Evolutionary conservation across 2,888 invertebrate species (phyloP).

Genomic region (Argyra leucocephala): DNA sequence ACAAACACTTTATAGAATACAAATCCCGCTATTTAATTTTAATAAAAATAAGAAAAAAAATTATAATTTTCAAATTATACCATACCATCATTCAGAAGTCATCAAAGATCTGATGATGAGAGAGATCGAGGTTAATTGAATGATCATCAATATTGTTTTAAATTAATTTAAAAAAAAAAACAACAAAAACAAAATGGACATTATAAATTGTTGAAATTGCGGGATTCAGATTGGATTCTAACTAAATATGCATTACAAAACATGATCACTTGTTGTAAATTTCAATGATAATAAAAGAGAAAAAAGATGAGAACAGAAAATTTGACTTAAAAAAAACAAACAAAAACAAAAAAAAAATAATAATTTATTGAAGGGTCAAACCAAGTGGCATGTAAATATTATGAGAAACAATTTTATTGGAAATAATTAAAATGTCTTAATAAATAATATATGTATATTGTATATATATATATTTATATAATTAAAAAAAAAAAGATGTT

Average conservation of each 20-base stretch:
- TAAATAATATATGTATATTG: neutral
- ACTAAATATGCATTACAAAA: too few relatives aligned
- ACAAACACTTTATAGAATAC: too few relatives aligned
- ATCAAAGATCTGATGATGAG: neutral
- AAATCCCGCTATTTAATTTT: too few relatives aligned
- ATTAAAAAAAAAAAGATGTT: neutral
- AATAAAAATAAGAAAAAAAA: too few relatives aligned
- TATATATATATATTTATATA: neutral
- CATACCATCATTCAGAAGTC: too few relatives aligned
- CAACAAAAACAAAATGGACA: neutral
- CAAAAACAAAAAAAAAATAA: too few relatives aligned
- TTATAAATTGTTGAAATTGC: neutral
- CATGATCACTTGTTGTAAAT: too few relatives aligned
- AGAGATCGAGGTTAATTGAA: slow-evolving; percentile 10
- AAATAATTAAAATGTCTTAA: slow-evolving; percentile 6
- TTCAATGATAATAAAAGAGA: too few relatives aligned
- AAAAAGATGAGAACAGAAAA: too few relatives aligned
- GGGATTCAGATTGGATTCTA: neutral
- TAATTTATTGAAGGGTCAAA: slow-evolving; percentile 6
- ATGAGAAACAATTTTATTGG: slow-evolving; percentile 6
- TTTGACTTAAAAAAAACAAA: too few relatives aligned
- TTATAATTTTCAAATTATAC: too few relatives aligned
- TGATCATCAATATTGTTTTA: slow-evolving; percentile 9
- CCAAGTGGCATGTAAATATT: slow-evolving; percentile 5
- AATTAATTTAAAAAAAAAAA: neutral